These are phyloP conservation scores for Nemoura dubitans DNA, from an alignment of 2,888 invertebrate genomes.

Conservation along the genomic window DNA sequence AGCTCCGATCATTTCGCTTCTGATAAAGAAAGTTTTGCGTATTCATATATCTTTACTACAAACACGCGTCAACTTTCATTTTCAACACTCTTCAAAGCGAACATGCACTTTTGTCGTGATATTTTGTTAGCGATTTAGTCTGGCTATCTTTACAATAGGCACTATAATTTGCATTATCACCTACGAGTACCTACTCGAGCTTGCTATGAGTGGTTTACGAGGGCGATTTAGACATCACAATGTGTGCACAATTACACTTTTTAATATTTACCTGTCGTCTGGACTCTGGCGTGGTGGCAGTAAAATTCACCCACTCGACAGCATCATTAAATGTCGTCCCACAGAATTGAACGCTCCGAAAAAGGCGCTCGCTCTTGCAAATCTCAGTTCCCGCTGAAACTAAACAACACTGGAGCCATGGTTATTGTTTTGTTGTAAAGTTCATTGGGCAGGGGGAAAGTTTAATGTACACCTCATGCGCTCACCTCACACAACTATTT, in stretches of 20 bases:
- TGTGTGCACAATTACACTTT: neutral
- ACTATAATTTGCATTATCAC: neutral
- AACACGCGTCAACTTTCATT: neutral
- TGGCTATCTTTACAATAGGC: neutral
- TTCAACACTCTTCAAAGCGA: neutral
- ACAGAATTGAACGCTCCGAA: neutral
- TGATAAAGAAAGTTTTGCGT: neutral
- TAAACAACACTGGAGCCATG: neutral
- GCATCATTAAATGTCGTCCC: neutral
- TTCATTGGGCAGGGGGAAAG: slow-evolving; percentile 4
- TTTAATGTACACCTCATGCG: neutral
- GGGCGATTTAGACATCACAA: neutral
- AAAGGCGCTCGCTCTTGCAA: neutral
- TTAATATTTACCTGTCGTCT: neutral
- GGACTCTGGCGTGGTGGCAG: neutral
- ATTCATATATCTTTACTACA: neutral
- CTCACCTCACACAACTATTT: neutral
- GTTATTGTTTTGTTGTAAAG: neutral
- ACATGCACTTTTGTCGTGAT: neutral
- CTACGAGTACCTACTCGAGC: neutral
- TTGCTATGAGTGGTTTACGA: neutral
- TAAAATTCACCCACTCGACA: neutral
- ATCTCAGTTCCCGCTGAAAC: neutral
- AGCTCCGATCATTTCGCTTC: neutral
- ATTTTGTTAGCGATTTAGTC: neutral